Conservation (phyloP, 1,140 invertebrate genomes). For the Capitella teleta region DNA sequence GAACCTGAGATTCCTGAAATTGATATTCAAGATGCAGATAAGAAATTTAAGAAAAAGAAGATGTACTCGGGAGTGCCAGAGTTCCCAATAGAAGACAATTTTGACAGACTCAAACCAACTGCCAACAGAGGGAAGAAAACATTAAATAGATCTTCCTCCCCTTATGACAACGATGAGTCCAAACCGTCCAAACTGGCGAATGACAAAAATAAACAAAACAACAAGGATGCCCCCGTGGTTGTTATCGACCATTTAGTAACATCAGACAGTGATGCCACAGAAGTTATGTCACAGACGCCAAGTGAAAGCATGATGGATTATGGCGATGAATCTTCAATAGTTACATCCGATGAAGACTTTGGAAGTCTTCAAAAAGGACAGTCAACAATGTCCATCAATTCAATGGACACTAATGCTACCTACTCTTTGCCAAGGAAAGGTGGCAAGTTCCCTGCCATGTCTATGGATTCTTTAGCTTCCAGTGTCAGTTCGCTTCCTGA, state of each 20-base stretch:
- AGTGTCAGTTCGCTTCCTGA: constrained; percentile 22
- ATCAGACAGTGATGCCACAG: background rate
- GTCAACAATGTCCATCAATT: background rate
- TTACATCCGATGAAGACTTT: background rate
- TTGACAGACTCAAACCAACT: constrained; percentile 13
- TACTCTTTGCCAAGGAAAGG: constrained; percentile 1
- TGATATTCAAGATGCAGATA: background rate
- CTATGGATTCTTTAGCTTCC: constrained; percentile 16
- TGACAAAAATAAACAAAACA: no score
- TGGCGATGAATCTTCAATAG: constrained; percentile 14
- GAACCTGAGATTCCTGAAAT: background rate
- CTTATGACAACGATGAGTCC: constrained; percentile 4
- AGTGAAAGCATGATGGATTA: constrained; percentile 22
- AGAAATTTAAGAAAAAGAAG: no score
- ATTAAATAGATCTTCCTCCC: constrained; percentile 4
- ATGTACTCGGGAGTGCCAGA: constrained; percentile 24
- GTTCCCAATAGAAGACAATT: constrained; percentile 18
- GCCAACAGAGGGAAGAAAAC: constrained; percentile 10
- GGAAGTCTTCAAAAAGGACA: background rate
- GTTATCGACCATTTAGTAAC: background rate
- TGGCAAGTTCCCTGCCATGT: constrained; percentile 17
- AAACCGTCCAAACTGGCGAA: background rate
- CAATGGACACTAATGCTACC: constrained; percentile 1
- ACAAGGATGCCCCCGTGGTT: background rate
- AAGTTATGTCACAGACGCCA: background rate